Conservation (phyloP, 1,140 invertebrate genomes). For the Gerris buenoi region DNA sequence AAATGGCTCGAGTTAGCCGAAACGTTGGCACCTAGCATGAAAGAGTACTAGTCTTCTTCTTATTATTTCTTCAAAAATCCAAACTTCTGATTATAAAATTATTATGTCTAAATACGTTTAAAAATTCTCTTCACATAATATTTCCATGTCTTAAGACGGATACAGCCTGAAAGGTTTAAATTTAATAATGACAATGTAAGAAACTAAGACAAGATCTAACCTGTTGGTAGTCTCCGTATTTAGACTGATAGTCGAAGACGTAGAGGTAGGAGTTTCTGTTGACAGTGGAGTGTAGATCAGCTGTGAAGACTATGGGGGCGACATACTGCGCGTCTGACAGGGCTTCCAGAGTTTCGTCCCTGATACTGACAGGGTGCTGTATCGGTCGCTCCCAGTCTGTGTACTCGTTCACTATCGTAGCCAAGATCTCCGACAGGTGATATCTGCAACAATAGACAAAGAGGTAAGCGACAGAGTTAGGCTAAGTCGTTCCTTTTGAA, state of each 20-base stretch:
- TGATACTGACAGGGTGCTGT: conserved; percentile 60
- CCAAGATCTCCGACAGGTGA: conserved; percentile 66
- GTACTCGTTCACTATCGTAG: conserved; percentile 89
- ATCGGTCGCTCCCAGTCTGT: conserved; percentile 90
- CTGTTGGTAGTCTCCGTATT: conserved; percentile 77
- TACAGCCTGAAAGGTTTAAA: too few species aligned
- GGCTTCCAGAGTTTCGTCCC: conserved; percentile 86
- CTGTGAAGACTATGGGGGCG: conserved; percentile 79
- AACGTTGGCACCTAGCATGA: too few species aligned
- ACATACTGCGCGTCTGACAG: conserved; percentile 85
- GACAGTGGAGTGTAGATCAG: conserved; percentile 75
- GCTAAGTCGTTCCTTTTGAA: too few species aligned
- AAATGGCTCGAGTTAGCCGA: too few species aligned
- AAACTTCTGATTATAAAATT: too few species aligned
- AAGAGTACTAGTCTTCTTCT: too few species aligned
- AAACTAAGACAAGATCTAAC: conserved; percentile 39
- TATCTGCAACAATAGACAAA: conserved; percentile 18
- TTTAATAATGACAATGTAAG: too few species aligned
- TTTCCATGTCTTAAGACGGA: too few species aligned
- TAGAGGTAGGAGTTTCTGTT: conserved; percentile 73
- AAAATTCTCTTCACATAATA: too few species aligned
- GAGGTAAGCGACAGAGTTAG: too few species aligned
- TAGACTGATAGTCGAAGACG: conserved; percentile 87
- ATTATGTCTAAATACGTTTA: too few species aligned
- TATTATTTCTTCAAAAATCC: too few species aligned